Conservation (phyloP, 1,140 invertebrate species). For the Calliphora vicina region DNA sequence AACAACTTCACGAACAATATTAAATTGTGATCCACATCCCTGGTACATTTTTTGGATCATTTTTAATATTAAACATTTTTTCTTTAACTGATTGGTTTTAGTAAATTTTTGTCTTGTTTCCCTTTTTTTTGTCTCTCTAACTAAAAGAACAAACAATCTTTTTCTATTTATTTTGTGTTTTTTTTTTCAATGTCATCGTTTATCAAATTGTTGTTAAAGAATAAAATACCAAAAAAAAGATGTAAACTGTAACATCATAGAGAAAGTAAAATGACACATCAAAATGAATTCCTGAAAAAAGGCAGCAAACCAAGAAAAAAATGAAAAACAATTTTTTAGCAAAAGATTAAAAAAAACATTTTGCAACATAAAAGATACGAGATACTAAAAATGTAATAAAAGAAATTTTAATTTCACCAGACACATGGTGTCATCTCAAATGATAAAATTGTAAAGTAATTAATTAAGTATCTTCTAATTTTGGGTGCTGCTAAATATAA, state of each 20-base stretch:
- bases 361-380: neutral
- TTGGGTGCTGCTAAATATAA: too few species aligned
- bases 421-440: conserved; percentile 1
- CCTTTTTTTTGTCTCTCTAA: neutral
- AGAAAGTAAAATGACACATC: neutral
- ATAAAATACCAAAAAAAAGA: neutral
- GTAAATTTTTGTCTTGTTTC: neutral
- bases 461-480: neutral
- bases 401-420: neutral
- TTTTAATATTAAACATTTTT: neutral
- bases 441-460: neutral
- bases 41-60: neutral
- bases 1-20: neutral
- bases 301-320: neutral
- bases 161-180: neutral
- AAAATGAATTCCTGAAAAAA: neutral
- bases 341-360: too few species aligned
- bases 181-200: conserved; percentile 8
- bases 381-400: neutral
- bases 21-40: neutral
- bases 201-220: conserved; percentile 6
- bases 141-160: neutral
- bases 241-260: neutral
- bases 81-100: neutral
- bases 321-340: neutral